Evolutionary conservation across 92 coral and sea anemone species (phyloP).

Genomic region (Desmophyllum pertusum): DNA sequence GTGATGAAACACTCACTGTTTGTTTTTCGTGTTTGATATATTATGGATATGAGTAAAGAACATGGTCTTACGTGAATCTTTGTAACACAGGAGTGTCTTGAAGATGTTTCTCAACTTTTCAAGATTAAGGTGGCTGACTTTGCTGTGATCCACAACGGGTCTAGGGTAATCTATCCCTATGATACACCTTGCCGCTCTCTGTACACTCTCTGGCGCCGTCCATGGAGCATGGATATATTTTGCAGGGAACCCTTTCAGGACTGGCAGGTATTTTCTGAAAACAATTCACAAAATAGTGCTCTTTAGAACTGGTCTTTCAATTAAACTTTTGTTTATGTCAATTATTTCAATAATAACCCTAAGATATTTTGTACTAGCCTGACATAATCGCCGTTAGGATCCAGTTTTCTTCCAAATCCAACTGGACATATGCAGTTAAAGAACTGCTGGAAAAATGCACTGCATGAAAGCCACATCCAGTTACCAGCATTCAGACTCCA

Average conservation of each 20-base stretch:
- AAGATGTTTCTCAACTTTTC: conserved; percentile 47
- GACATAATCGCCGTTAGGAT: conserved; percentile 79
- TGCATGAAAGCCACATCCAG: conserved; percentile 94
- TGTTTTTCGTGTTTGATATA: too few species aligned
- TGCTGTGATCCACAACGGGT: conserved; percentile 72
- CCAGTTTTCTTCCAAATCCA: conserved; percentile 77
- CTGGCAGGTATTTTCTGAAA: conserved; percentile 82
- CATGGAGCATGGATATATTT: conserved; percentile 83
- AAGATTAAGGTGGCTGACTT: conserved; percentile 56
- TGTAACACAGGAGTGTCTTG: conserved; percentile 42
- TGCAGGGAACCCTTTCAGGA: conserved; percentile 75
- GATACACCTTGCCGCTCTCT: conserved; percentile 74
- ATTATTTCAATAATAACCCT: neutral
- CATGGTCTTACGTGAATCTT: conserved; percentile 31
- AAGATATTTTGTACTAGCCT: conserved; percentile 59
- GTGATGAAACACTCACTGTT: too few species aligned
- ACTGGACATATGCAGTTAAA: conserved; percentile 83
- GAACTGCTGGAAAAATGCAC: conserved; percentile 88
- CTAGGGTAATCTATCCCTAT: conserved; percentile 79
- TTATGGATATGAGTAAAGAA: neutral
- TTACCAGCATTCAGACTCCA: conserved; percentile 92
- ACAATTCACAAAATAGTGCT: conserved; percentile 30
- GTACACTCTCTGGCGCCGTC: conserved; percentile 76
- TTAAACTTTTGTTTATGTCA: too few species aligned
- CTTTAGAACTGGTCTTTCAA: conserved; percentile 19